A percentile compares a stretch with the other conserved stretches of the same genome.
Evolutionary conservation across 2,113 vertebrate genomes (phyloP).

Genomic region (Serinus canaria): DNA sequence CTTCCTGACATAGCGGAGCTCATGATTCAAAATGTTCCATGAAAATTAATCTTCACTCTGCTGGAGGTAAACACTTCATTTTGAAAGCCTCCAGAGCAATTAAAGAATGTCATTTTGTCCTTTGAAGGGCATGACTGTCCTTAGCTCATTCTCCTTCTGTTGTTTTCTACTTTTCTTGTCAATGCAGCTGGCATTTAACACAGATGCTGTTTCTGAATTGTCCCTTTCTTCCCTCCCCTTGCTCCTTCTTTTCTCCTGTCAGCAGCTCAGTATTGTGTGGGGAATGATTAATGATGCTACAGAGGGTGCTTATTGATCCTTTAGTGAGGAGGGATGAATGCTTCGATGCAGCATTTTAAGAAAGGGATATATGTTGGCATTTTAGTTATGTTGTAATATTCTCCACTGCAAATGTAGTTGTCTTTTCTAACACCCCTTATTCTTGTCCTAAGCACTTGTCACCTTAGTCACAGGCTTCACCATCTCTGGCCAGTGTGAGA

Average conservation of each 20-base stretch:
- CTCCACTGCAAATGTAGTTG: background rate
- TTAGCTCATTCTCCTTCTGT: background rate
- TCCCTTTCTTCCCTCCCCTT: background rate
- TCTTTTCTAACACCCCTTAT: background rate
- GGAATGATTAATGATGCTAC: background rate
- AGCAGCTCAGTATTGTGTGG: background rate
- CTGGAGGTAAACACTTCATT: conserved; percentile 30
- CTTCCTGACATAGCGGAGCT: background rate
- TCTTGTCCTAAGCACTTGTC: background rate
- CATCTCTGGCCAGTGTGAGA: background rate
- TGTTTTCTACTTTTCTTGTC: conserved; percentile 7
- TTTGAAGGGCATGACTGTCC: background rate
- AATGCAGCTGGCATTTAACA: conserved; percentile 6
- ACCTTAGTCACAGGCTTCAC: background rate
- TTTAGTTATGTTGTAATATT: background rate
- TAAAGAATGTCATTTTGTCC: conserved; percentile 36
- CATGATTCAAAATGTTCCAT: background rate
- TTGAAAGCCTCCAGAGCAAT: conserved; percentile 36
- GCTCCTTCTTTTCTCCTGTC: background rate
- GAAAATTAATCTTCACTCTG: conserved; percentile 45
- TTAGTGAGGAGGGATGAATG: background rate
- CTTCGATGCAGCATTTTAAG: background rate
- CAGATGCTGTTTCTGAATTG: background rate
- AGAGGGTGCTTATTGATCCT: background rate
- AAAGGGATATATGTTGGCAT: background rate